Conservation (phyloP, 2,113 vertebrate species). For the Aptenodytes forsteri region DNA sequence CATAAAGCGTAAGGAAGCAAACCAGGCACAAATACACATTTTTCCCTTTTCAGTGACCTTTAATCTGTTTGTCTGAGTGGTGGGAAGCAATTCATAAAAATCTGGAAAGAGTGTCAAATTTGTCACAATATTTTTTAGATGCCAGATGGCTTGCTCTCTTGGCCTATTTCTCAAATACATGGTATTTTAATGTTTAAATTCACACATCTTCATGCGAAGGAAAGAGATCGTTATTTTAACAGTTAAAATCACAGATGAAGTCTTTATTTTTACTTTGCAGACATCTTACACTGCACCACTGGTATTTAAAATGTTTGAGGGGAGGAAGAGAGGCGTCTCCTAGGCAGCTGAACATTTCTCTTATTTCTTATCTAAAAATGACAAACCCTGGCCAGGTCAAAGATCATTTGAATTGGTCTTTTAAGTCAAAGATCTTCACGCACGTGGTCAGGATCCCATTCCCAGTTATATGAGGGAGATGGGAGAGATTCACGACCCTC, state of each 20-base stretch:
- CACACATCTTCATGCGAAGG: not conserved
- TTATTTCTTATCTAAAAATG: not conserved
- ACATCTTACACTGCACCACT: rapidly evolving
- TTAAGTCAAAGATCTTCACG: not conserved
- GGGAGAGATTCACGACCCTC: not conserved
- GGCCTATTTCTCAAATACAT: not conserved
- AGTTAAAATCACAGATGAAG: not conserved
- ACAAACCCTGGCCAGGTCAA: not conserved
- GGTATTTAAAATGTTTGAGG: not conserved
- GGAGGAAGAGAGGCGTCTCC: not conserved
- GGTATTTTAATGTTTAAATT: not conserved
- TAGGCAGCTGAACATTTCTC: not conserved
- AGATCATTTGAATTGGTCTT: not conserved
- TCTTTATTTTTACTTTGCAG: not conserved
- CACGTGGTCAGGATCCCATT: not conserved
- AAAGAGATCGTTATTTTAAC: not conserved
- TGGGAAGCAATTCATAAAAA: not conserved
- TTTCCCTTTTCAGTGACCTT: not conserved
- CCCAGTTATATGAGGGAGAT: not conserved
- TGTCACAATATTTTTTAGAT: not conserved
- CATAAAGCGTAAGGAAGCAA: not conserved
- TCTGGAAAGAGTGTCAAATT: not conserved
- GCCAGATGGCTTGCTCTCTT: not conserved
- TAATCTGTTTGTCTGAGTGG: not conserved
- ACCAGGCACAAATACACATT: not conserved